Base-by-base conservation (phyloP, 2,113 vertebrate species). In the Festucalex cinctus region DNA sequence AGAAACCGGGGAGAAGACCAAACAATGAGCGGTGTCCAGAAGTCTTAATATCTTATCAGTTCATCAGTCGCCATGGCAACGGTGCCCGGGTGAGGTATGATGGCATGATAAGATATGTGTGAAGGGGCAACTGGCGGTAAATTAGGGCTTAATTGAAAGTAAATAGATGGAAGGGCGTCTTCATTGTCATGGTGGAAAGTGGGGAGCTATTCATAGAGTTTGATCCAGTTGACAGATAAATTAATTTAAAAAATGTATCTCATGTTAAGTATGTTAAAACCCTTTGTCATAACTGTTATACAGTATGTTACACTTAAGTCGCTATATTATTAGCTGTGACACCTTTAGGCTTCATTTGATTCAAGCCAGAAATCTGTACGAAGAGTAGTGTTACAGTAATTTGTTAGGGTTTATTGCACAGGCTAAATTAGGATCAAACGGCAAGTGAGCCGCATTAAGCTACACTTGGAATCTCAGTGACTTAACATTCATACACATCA, bases 21-120 rank as follows among this genome's bases (percentile, higher is more conserved):
- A 54, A 26, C 51, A 54, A 26, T 54, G 10, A 54, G 51, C 51
- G 5, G n/a, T 26, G 51, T 54, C 51, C 51, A 14, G 22, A 54
- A 54, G 22, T 24, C n/a, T 54, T 24, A 3, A 32, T 13, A 54
- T 48, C 41, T 32, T 46, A 66, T 71, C n/a, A 70, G 76, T 71
- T 68, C 69, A 82, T 79, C 70, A 61, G 80, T 88, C 81, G 69
- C 83, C 87, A 78, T 60, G 86, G 83, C 70, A 86, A 88, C 81
- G 16, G 37, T 4, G 10, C 12, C 51, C 37, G 63, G 72, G 59
- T 74, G 63, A 70, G 41, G 68, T 67, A 63, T 32, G 28, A 32
- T 32, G 28, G 28, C 4, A 32, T 32, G 28, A 32, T 44, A 69
- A 62, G 75, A 80, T 73, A 79, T 41, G 65, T 71, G 73, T 76